These are phyloP conservation scores for Psix sp. DNA, from an alignment of 1,140 invertebrate species.

Conservation along the genomic window DNA sequence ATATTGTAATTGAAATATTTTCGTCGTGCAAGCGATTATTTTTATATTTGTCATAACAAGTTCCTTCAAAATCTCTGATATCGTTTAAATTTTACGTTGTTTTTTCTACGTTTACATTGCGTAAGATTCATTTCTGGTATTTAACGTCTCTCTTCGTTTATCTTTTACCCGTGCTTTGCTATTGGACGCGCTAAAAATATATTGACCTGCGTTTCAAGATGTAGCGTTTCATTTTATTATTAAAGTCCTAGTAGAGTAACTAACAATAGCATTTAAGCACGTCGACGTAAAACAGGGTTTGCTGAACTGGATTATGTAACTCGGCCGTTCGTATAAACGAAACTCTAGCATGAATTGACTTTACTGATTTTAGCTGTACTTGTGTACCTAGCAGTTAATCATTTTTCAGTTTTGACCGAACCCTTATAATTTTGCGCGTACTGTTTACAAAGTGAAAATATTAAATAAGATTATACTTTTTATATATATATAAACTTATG, in stretches of 20 bases:
- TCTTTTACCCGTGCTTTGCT: constrained; percentile 33
- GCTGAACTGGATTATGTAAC: constrained; percentile 73
- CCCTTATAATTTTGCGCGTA: constrained; percentile 10
- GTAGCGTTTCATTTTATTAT: constrained; percentile 74
- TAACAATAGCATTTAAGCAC: constrained; percentile 74
- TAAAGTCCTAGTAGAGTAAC: constrained; percentile 67
- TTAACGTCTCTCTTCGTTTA: constrained; percentile 37
- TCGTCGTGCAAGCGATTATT: no score
- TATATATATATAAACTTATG: no score
- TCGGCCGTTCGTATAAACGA: constrained; percentile 11
- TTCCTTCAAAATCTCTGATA: no score
- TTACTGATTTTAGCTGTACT: constrained; percentile 5
- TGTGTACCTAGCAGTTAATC: constrained; percentile 1
- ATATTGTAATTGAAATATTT: no score
- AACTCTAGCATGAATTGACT: constrained; percentile 25
- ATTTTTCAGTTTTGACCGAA: constrained; percentile 28
- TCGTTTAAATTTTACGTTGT: not conserved
- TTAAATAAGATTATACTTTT: no score
- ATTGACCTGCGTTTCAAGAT: constrained; percentile 73
- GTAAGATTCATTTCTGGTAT: constrained; percentile 38
- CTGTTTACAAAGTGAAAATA: no score
- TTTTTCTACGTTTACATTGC: constrained; percentile 20
- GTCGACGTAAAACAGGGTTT: constrained; percentile 67
- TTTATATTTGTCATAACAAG: no score
- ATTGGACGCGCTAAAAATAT: constrained; percentile 70